A percentile compares a stretch with the other conserved stretches of the same genome.
Conservation (phyloP, 2,888 invertebrate genomes). For the Brachypalpus laphriformis region DNA sequence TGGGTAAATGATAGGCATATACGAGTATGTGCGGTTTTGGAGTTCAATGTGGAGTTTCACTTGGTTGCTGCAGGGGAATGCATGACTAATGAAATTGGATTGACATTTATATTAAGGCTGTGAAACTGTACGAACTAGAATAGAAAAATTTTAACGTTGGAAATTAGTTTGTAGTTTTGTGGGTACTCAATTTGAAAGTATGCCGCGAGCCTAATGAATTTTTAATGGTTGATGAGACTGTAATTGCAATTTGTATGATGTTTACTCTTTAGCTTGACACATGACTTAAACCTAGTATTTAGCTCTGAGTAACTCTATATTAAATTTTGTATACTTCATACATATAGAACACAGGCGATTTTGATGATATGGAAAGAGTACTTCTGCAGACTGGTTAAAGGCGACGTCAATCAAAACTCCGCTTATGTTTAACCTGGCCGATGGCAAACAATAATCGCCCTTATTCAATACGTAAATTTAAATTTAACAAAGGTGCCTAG, state of each 20-base stretch:
- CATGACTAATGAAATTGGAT: constrained; percentile 14
- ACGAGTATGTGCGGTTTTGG: constrained; percentile 37
- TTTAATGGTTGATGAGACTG: background rate
- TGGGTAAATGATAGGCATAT: constrained; percentile 49
- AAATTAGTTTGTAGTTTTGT: constrained; percentile 34
- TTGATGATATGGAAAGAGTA: too few relatives aligned
- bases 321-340: too few relatives aligned
- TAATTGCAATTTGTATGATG: background rate
- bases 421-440: too few relatives aligned
- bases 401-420: too few relatives aligned
- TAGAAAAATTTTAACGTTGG: background rate
- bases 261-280: too few relatives aligned
- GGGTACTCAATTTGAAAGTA: background rate
- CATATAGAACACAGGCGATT: too few relatives aligned
- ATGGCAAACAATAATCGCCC: too few relatives aligned
- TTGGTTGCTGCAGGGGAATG: constrained; percentile 17
- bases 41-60: constrained; percentile 41
- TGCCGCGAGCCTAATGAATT: background rate
- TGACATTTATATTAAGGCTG: constrained; percentile 30
- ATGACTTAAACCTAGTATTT: too few relatives aligned
- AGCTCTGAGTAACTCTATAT: too few relatives aligned
- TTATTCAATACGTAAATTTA: too few relatives aligned
- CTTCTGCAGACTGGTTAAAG: too few relatives aligned
- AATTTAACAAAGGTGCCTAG: too few relatives aligned
- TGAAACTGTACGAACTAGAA: background rate